These are phyloP conservation scores for Sipha maydis DNA, from an alignment of 2,888 invertebrate species.

Conservation along the genomic window DNA sequence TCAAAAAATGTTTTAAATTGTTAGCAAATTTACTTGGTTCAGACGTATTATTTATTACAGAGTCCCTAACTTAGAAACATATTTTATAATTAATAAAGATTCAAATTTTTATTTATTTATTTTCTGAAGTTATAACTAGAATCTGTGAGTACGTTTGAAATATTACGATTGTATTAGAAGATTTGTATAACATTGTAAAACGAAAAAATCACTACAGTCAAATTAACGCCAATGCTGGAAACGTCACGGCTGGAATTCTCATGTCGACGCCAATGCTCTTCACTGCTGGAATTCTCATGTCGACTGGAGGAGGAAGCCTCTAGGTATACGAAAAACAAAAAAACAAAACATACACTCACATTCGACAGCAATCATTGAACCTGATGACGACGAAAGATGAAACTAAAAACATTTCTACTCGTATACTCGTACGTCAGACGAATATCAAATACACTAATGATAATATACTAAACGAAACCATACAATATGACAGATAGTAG, in stretches of 20 bases:
- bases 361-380: conserved; percentile 4
- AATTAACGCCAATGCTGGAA: not conserved
- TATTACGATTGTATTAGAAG: no score
- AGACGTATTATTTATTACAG: no score
- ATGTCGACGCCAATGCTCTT: not conserved
- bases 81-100: no score
- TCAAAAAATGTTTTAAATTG: no score
- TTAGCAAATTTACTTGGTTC: no score
- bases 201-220: not conserved
- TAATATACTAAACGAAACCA: not conserved
- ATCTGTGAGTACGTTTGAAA: no score
- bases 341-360: not conserved
- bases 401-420: not conserved
- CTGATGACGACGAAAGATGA: not conserved
- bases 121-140: no score
- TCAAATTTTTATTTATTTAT: no score
- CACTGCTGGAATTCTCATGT: not conserved
- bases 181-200: not conserved
- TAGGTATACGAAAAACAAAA: not conserved
- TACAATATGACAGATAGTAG: not conserved
- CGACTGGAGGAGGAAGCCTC: not conserved
- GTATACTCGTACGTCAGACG: not conserved
- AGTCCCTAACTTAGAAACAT: no score
- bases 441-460: not conserved
- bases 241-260: not conserved